phyloP scores from a whole-genome alignment of 30 jellyfish, hydroid and myxozoan species.

The Aurelia sp. region DNA sequence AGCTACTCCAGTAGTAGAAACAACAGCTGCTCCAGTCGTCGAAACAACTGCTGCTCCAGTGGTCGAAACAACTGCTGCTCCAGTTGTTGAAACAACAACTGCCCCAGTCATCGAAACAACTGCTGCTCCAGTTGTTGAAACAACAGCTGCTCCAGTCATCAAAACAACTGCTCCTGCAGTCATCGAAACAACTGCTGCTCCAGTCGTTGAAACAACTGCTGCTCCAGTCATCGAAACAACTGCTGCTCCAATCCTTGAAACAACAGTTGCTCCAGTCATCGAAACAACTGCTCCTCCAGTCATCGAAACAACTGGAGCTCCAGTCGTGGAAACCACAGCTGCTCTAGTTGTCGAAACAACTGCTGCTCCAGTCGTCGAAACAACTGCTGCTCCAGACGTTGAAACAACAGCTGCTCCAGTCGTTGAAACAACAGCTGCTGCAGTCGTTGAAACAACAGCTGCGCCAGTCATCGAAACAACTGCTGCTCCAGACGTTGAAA shows the following conservation, averaged over 20 bases:
- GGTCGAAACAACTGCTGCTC: neutral
- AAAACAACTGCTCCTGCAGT: too few relatives aligned
- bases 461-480: too few relatives aligned
- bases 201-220: too few relatives aligned
- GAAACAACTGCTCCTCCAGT: too few relatives aligned
- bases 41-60: constrained; percentile 40
- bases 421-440: too few relatives aligned
- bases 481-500: too few relatives aligned
- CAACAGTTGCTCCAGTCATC: too few relatives aligned
- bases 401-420: too few relatives aligned
- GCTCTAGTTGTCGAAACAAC: constrained; percentile 38
- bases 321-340: constrained; percentile 19
- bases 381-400: constrained; percentile 12
- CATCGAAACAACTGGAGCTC: neutral
- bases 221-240: too few relatives aligned
- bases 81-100: constrained; percentile 7
- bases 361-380: constrained; percentile 38
- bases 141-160: constrained; percentile 51
- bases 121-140: constrained; percentile 54
- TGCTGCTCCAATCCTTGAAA: too few relatives aligned
- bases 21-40: constrained; percentile 32
- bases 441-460: too few relatives aligned
- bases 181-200: too few relatives aligned
- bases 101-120: constrained; percentile 38
- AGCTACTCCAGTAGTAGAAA: constrained; percentile 2